Evolutionary conservation across 1,140 invertebrate genomes (phyloP).

Genomic region (Caenorhabditis remanei): DNA sequence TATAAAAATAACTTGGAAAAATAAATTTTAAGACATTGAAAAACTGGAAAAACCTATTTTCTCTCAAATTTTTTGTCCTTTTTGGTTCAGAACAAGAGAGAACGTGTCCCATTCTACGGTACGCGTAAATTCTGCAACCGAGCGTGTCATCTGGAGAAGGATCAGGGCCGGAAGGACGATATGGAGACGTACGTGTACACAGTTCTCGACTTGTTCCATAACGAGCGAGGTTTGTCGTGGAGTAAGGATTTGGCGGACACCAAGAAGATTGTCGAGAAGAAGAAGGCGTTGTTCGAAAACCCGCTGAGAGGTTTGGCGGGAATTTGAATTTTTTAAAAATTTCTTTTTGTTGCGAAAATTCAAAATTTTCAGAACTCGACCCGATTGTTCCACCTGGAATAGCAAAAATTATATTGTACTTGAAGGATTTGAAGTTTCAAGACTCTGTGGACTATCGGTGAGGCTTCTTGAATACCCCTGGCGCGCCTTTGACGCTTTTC

Average conservation of each 20-base stretch:
- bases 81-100: not conserved
- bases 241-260: not conserved
- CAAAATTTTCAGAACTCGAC: not conserved
- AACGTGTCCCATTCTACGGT: conserved; percentile 27
- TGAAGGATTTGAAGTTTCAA: not conserved
- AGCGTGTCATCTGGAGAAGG: not conserved
- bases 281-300: conserved; percentile 12
- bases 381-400: not conserved
- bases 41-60: too few relatives aligned
- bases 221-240: conserved; percentile 18
- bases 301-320: not conserved
- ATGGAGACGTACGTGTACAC: conserved; percentile 37
- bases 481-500: too few relatives aligned
- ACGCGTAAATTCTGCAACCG: conserved; percentile 18
- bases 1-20: too few relatives aligned
- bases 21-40: too few relatives aligned
- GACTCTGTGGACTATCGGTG: conserved; percentile 10
- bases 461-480: not conserved
- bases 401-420: not conserved
- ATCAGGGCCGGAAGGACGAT: conserved; percentile 32
- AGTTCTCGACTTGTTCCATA: conserved; percentile 13
- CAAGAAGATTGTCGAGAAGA: conserved; percentile 26
- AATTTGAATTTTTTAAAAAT: not conserved
- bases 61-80: too few relatives aligned
- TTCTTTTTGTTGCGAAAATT: too few relatives aligned